Evolutionary conservation across 2,797 vertebrate species (phyloP).

Genomic region (Brachyrhaphis roseni): DNA sequence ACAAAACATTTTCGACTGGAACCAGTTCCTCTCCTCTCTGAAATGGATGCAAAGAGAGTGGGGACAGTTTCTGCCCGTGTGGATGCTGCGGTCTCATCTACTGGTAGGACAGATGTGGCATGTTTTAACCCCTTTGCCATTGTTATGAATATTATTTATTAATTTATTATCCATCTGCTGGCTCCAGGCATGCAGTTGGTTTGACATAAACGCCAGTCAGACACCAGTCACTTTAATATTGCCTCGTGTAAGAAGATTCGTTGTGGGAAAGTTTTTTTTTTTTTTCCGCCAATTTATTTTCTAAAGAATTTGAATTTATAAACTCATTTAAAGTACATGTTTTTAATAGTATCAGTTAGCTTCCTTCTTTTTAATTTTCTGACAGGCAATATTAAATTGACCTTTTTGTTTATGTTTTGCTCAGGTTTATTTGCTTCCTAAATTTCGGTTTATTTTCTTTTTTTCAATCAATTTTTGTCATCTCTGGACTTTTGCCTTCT

Average conservation of each 20-base stretch:
- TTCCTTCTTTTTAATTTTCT: background rate
- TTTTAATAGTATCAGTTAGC: background rate
- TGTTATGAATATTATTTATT: background rate
- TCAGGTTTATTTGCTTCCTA: background rate
- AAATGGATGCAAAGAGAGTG: conserved; percentile 85
- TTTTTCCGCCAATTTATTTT: background rate
- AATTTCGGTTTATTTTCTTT: background rate
- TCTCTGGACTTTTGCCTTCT: conserved; percentile 78
- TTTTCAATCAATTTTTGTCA: conserved; percentile 13
- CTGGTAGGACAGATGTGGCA: conserved; percentile 86
- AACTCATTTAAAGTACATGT: background rate
- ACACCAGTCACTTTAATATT: conserved; percentile 27
- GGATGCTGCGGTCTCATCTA: conserved; percentile 84
- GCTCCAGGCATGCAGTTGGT: background rate
- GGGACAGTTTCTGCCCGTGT: conserved; percentile 87
- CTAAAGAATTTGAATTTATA: too few species aligned
- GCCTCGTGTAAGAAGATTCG: background rate
- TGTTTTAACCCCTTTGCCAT: conserved; percentile 22
- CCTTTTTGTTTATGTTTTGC: background rate
- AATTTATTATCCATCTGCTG: background rate
- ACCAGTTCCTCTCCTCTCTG: background rate
- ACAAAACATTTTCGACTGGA: background rate
- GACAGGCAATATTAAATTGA: background rate
- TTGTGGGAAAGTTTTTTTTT: background rate
- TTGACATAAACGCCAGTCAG: background rate